Evolutionary conservation across 2,797 vertebrate species (phyloP).

Genomic region (Onychomys arenicola): DNA sequence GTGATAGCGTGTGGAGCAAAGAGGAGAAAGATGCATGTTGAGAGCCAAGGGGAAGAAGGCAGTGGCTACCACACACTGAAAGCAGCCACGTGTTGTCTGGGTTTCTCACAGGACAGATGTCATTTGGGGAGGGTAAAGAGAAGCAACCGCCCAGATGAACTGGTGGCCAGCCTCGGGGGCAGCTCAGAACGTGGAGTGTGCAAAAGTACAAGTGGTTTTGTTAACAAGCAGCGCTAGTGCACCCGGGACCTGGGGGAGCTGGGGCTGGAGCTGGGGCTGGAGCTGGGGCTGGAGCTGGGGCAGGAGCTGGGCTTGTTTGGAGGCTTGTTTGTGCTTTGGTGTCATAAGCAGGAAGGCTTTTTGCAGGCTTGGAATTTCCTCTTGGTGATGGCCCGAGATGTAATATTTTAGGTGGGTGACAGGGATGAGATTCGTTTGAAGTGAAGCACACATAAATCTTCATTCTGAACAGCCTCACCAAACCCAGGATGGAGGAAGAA

Average conservation of each 20-base stretch:
- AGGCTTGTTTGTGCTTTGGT: neutral
- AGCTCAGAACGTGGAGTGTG: neutral
- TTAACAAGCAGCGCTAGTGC: neutral
- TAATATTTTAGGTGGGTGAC: conserved; percentile 53
- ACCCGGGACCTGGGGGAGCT: accelerated
- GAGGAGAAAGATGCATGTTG: neutral
- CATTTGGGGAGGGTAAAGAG: neutral
- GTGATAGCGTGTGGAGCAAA: neutral
- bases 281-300: too few species aligned
- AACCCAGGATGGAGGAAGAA: neutral
- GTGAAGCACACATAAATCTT: conserved; percentile 29
- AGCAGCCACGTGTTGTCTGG: accelerated
- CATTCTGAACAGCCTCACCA: neutral
- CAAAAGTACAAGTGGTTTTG: conserved; percentile 12
- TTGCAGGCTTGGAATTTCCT: conserved; percentile 70
- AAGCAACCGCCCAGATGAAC: neutral
- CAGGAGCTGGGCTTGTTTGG: neutral
- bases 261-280: too few species aligned
- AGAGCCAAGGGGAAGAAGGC: neutral
- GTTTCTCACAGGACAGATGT: neutral
- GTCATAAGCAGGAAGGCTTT: conserved; percentile 55
- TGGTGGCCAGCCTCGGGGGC: neutral
- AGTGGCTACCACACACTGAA: neutral
- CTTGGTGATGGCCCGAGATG: neutral
- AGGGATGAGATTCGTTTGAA: conserved; percentile 28